Conservation (phyloP, 1,140 invertebrate species). For the Lerema accius region DNA sequence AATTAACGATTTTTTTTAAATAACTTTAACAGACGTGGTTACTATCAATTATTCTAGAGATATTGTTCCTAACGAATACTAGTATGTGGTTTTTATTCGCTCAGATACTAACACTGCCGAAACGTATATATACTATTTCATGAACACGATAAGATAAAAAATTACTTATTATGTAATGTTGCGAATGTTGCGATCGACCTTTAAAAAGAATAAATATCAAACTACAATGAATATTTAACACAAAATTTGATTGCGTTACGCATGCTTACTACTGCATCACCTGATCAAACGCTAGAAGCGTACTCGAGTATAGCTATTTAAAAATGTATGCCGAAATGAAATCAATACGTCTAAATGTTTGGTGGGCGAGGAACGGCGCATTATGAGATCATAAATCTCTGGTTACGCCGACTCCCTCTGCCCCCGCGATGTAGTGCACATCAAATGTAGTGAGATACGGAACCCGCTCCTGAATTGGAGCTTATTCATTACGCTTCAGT, state of each 20-base stretch:
- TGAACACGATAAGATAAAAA: too few relatives aligned
- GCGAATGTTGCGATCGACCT: too few relatives aligned
- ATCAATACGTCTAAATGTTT: conserved; percentile 71
- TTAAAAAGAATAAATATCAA: too few relatives aligned
- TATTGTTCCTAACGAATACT: too few relatives aligned
- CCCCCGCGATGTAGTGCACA: conserved; percentile 52
- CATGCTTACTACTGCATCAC: neutral
- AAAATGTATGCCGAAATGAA: conserved; percentile 73
- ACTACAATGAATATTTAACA: conserved; percentile 23
- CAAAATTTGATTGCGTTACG: conserved; percentile 17
- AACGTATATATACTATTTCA: too few relatives aligned
- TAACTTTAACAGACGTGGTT: too few relatives aligned
- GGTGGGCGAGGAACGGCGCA: conserved; percentile 56
- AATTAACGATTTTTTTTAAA: too few relatives aligned
- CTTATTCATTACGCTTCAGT: conserved; percentile 60
- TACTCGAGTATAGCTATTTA: conserved; percentile 46
- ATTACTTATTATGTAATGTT: too few relatives aligned
- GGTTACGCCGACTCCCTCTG: conserved; percentile 48
- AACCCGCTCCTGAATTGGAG: conserved; percentile 46
- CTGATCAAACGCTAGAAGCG: conserved; percentile 5
- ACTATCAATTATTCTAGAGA: too few relatives aligned
- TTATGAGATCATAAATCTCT: conserved; percentile 77
- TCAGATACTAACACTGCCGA: too few relatives aligned
- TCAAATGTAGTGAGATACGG: conserved; percentile 58
- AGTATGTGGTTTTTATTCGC: too few relatives aligned